Base-by-base conservation (phyloP, 2,797 vertebrate genomes). In the Amblyopsis hoosieri region DNA sequence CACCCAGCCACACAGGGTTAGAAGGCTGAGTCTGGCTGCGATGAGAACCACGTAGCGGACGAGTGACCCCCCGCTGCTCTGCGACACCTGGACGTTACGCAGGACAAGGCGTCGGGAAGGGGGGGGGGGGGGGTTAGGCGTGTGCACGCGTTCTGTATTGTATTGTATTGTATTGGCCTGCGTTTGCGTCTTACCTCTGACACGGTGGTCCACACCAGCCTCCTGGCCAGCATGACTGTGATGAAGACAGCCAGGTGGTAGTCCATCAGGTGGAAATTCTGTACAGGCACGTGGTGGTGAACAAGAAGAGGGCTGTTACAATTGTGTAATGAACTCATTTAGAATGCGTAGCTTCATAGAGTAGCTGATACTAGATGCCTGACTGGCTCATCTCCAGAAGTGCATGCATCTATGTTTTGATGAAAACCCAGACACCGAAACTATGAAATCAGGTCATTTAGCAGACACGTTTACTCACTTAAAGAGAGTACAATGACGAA, bases 231-330 rank as follows among this genome's bases (percentile, higher is more conserved):
- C 96, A 99, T 99, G 81, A 98, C 95, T 17, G 95, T 97, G 90
- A 99, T 99, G 89, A 99, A 99, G 76, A 95, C 94, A 6, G 95
- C 97, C 92, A 99, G 91, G 84, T 99, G 96, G 83, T 95, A 97
- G 88, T 99, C 97, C 92, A 99, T 98, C 82, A 99, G 92, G 89
- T 99, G 97, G 80, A 99, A 99, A 90, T 98, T 99, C 98, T 99
- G 76, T 29, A 88, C 84, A 72, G 14, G 54, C 19, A 74, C 13
- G 67, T 66, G 47, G 3, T 52, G 50, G 77, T 51, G 76, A 29
- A 62, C 70, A 55, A 75, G 69, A 57, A 7, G 29, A n/a, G 23
- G 56, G 63, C 0, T 29, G 23, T 29, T 29, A 29, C 3, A 3
- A 3, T 4, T 29, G 23, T 29, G 23, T 29, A 29, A 29, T 29